Conservation (phyloP, 2,113 vertebrate genomes). For the Sinocyclocheilus grahami region DNA sequence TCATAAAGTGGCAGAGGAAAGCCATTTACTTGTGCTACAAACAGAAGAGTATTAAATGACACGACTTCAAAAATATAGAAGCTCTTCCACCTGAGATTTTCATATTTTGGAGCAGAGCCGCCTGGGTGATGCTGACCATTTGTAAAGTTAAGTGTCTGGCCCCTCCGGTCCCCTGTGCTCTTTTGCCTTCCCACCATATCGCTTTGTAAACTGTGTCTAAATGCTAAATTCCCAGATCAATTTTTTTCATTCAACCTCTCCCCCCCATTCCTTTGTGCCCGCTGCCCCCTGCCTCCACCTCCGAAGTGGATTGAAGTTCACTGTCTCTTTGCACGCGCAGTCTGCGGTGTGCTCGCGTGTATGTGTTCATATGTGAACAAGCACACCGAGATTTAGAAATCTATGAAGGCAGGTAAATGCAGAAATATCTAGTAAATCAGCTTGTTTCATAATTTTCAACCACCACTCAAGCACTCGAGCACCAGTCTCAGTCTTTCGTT, state of each 20-base stretch:
- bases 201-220: slow-evolving; percentile 83
- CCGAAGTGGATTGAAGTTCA: slow-evolving; percentile 65
- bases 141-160: slow-evolving; percentile 74
- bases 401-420: not conserved
- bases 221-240: slow-evolving; percentile 81
- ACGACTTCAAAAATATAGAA: not conserved
- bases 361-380: slow-evolving; percentile 19
- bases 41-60: not conserved
- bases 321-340: slow-evolving; percentile 66
- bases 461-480: not conserved
- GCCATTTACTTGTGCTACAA: not conserved
- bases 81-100: not conserved
- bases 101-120: slow-evolving; percentile 58
- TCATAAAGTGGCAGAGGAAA: not conserved
- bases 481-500: slow-evolving; percentile 54
- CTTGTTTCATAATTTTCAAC: slow-evolving; percentile 8
- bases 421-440: slow-evolving; percentile 19
- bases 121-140: slow-evolving; percentile 70
- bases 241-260: slow-evolving; percentile 78
- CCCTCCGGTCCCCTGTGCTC: slow-evolving; percentile 58
- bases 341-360: not conserved
- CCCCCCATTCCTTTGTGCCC: slow-evolving; percentile 56
- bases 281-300: slow-evolving; percentile 65
- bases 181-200: slow-evolving; percentile 67
- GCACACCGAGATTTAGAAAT: not conserved